Evolutionary conservation across 2,888 invertebrate species (phyloP), one percentile per base, ranked within the genome.

Genomic region (Monopis laevigella): DNA sequence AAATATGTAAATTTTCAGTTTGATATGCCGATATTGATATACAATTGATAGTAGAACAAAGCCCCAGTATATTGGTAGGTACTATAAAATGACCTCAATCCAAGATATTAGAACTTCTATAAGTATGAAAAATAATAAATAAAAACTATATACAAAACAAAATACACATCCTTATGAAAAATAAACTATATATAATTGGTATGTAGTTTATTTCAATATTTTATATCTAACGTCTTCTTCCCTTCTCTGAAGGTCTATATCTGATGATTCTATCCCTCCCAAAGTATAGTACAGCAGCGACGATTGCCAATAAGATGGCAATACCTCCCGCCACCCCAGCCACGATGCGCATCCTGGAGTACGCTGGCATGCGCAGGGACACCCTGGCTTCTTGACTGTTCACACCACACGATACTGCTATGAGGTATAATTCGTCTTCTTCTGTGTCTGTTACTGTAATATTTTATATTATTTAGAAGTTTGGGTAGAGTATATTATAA

Each of bases 341-440:
- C 48, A 88, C 84, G 19, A 88, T 88, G 42, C 88, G 84, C 62
- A 89, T 84, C 44, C 87, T 85, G 47, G 86, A 83, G 63, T 87
- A 89, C 39, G 86, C 85, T 30, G 92, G 90, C 52, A 90, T 88
- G 45, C 82, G 82, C 43, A 36, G 10, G n/a, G 36, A 21, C 19
- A 36, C 36, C n/a, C 36, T 85, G 84, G 42, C 83, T 82, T 2
- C 74, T 59, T 0, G 87, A 84, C 44, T 86, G 69, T 1, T 14
- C 2, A 11, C 28, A 8, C 40, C 40, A 18, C 92, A 88, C 46
- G 85, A 64, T 44, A 94, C 90, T 66, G 89, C 88, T 55, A 93
- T 88, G 54, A 84, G 82, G 63, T 93, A 93, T 40, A 78, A 83
- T 52, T 81, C 85, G 49, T 92, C 92, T 56, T 92, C 92, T 51